These are phyloP conservation scores for Alentia gelatinosa DNA, from an alignment of 2,888 invertebrate species.

Conservation along the genomic window DNA sequence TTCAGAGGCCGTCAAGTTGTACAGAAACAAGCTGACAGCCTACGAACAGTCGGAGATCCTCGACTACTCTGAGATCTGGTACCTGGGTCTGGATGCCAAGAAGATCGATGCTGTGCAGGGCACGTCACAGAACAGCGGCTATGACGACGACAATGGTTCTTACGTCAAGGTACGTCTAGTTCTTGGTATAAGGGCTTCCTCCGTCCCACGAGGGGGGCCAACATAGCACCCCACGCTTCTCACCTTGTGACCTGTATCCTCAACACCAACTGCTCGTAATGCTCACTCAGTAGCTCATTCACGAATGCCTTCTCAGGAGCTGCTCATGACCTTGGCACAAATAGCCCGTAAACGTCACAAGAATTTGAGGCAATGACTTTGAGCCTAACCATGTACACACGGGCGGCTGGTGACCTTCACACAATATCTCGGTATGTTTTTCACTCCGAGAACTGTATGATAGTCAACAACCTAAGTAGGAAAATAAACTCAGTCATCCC, in stretches of 20 bases:
- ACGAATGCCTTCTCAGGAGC: too few species aligned
- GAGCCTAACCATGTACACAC: too few species aligned
- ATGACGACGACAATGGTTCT: slow-evolving; percentile 83
- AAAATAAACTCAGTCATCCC: too few species aligned
- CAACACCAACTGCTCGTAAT: background rate
- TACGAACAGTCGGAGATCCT: slow-evolving; percentile 95
- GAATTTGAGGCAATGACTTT: too few species aligned
- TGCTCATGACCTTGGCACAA: too few species aligned
- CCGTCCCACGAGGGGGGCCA: background rate
- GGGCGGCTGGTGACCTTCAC: too few species aligned
- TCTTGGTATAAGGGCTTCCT: background rate
- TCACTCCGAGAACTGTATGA: too few species aligned
- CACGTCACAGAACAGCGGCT: slow-evolving; percentile 77
- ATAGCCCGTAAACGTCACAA: too few species aligned
- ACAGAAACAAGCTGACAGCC: slow-evolving; percentile 91
- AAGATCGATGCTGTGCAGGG: slow-evolving; percentile 78
- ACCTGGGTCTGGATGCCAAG: slow-evolving; percentile 83
- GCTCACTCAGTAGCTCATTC: too few species aligned
- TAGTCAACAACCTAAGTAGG: too few species aligned
- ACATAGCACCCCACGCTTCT: background rate
- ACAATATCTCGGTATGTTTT: too few species aligned
- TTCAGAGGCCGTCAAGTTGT: slow-evolving; percentile 85
- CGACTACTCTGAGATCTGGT: slow-evolving; percentile 94
- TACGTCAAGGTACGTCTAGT: slow-evolving; percentile 90
- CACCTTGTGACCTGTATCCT: background rate